These are phyloP conservation scores for Neodontobutis hainanensis DNA, from an alignment of 2,113 vertebrate species.

Conservation along the genomic window DNA sequence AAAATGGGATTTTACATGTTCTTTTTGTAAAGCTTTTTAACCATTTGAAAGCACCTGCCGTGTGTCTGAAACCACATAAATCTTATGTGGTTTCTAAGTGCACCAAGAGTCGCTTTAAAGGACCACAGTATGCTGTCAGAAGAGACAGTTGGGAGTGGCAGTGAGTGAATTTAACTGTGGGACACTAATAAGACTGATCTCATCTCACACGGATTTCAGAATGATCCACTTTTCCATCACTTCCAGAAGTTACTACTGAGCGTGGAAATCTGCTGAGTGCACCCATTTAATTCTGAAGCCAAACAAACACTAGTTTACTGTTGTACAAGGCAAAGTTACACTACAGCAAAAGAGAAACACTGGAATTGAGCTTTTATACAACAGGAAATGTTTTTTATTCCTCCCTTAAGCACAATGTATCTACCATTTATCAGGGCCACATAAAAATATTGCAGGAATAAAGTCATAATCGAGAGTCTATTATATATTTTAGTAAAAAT, in stretches of 20 bases:
- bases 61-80: constrained; percentile 13
- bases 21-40: constrained; percentile 6
- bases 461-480: not conserved
- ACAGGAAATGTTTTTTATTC: constrained; percentile 50
- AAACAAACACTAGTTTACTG: constrained; percentile 63
- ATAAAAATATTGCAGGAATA: not conserved
- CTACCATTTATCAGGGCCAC: not conserved
- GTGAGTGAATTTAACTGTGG: no score
- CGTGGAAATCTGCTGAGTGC: constrained; percentile 37
- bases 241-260: constrained; percentile 77
- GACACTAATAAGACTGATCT: constrained; percentile 20
- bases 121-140: no score
- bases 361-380: constrained; percentile 77
- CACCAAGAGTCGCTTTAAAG: no score
- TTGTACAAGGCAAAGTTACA: constrained; percentile 66
- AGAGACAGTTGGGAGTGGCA: no score
- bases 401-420: constrained; percentile 59
- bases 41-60: constrained; percentile 1
- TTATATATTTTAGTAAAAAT: not conserved
- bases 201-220: constrained; percentile 7
- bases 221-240: constrained; percentile 29
- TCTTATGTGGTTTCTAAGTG: no score
- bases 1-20: constrained; percentile 13
- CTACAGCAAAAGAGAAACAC: constrained; percentile 79
- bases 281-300: constrained; percentile 54